These are phyloP conservation scores for Papilio polytes DNA, from an alignment of 1,140 invertebrate species.

Conservation along the genomic window DNA sequence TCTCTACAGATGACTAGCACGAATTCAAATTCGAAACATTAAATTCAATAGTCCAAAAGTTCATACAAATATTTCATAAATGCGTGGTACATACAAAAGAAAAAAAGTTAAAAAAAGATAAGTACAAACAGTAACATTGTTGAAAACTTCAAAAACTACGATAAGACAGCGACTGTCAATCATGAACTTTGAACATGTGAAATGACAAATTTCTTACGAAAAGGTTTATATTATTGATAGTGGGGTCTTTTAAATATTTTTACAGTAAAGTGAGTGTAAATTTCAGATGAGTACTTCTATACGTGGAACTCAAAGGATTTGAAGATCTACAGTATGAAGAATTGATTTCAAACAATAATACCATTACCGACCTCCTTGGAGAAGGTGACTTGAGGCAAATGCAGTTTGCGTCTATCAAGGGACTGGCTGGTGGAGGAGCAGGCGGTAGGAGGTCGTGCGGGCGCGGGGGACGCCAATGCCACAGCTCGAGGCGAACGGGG, in stretches of 20 bases:
- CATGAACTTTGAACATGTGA: no score
- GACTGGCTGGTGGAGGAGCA: conserved; percentile 77
- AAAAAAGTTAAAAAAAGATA: neutral
- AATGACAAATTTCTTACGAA: no score
- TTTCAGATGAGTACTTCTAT: neutral
- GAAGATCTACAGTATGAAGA: neutral
- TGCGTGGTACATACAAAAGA: conserved; percentile 12
- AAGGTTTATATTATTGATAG: neutral
- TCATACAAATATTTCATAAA: neutral
- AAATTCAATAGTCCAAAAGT: conserved; percentile 38
- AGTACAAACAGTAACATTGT: no score
- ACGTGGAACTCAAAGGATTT: neutral
- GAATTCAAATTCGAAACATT: conserved; percentile 53
- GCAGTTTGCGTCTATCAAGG: conserved; percentile 84
- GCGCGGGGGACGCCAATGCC: conserved; percentile 66
- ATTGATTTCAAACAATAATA: conserved; percentile 84
- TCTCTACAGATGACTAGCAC: conserved; percentile 58
- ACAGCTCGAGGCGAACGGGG: conserved; percentile 65
- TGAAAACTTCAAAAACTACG: neutral
- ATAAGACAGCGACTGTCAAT: neutral
- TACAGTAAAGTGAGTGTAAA: neutral
- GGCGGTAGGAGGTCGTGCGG: conserved; percentile 82
- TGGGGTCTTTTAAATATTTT: neutral
- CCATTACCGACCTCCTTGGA: conserved; percentile 93
- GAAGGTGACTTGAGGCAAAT: conserved; percentile 92